These are phyloP conservation scores for Leptinotarsa rubiginosa DNA, from an alignment of 2,888 invertebrate species.

Conservation along the genomic window DNA sequence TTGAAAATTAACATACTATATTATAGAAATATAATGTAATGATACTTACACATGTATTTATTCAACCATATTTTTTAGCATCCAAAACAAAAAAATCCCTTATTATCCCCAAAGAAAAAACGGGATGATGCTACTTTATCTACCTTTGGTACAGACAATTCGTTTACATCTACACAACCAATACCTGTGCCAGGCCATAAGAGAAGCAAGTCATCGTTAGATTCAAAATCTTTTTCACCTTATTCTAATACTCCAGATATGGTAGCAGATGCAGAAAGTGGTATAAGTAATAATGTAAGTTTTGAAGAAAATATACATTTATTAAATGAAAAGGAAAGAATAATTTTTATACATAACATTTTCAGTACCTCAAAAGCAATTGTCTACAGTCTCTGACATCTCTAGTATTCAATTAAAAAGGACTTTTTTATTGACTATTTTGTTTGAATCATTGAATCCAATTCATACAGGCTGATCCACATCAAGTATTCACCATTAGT, in stretches of 20 bases:
- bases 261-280: constrained; percentile 69
- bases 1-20: too few relatives aligned
- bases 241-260: constrained; percentile 70
- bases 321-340: too few relatives aligned
- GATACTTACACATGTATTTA: neutral
- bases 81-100: constrained; percentile 57
- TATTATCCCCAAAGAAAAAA: constrained; percentile 66
- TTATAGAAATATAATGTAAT: too few relatives aligned
- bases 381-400: too few relatives aligned
- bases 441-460: too few relatives aligned
- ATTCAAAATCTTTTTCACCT: constrained; percentile 60
- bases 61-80: constrained; percentile 41
- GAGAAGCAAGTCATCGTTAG: constrained; percentile 63
- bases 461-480: too few relatives aligned
- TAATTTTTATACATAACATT: too few relatives aligned
- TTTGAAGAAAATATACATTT: neutral
- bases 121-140: constrained; percentile 54
- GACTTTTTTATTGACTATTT: too few relatives aligned
- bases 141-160: constrained; percentile 38
- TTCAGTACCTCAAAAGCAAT: too few relatives aligned
- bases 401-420: too few relatives aligned
- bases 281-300: constrained; percentile 41
- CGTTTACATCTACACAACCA: constrained; percentile 59
- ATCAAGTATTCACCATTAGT: too few relatives aligned
- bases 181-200: constrained; percentile 63